Percentiles rank a stretch among this genome's conserved stretches.
Conservation (phyloP, 2,113 vertebrate species). For the Psittacula cyanocephala region DNA sequence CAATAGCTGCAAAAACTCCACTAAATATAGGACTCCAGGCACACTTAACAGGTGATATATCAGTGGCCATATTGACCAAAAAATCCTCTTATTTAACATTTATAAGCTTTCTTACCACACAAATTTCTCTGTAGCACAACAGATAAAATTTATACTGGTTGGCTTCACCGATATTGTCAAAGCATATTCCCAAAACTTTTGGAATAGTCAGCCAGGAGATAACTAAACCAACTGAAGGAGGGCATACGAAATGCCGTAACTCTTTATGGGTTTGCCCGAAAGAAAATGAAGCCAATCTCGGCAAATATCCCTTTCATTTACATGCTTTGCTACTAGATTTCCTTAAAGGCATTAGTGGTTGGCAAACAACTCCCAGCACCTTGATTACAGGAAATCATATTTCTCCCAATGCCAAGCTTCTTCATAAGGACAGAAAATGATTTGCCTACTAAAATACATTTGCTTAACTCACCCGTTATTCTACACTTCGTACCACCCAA, state of each 20-base stretch:
- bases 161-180: neutral
- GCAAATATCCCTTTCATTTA: slow-evolving; percentile 53
- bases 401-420: slow-evolving; percentile 52
- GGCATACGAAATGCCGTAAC: slow-evolving; percentile 49
- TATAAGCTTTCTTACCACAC: slow-evolving; percentile 15
- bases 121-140: neutral
- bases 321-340: slow-evolving; percentile 40
- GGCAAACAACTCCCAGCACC: slow-evolving; percentile 66
- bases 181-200: slow-evolving; percentile 11
- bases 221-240: neutral
- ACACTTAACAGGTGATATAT: slow-evolving; percentile 45
- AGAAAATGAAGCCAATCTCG: slow-evolving; percentile 48
- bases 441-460: slow-evolving; percentile 41
- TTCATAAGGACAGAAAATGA: slow-evolving; percentile 29
- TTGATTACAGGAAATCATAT: slow-evolving; percentile 67
- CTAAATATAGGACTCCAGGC: slow-evolving; percentile 55
- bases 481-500: slow-evolving; percentile 33
- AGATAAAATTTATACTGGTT: neutral
- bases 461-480: slow-evolving; percentile 34
- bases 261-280: slow-evolving; percentile 32
- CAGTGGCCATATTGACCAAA: slow-evolving; percentile 35
- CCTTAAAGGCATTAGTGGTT: slow-evolving; percentile 40
- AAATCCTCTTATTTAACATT: slow-evolving; percentile 46
- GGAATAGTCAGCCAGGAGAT: slow-evolving; percentile 21
- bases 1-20: slow-evolving; percentile 13